Conservation (phyloP, 37 sponge, comb jelly and placozoan genomes). For the Spongilla lacustris region DNA sequence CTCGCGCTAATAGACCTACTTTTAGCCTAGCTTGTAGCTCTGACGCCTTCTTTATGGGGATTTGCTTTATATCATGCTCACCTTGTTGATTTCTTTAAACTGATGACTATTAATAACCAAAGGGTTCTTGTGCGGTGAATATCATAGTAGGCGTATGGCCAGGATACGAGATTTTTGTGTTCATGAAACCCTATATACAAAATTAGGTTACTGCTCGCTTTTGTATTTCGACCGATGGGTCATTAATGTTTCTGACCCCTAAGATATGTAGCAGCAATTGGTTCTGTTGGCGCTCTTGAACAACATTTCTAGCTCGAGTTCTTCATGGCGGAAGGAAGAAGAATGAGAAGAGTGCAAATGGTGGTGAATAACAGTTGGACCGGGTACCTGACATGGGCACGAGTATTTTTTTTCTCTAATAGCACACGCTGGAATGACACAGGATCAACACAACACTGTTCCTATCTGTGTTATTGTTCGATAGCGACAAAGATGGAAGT, state of each 20-base stretch:
- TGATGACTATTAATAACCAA: constrained; percentile 1
- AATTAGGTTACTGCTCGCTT: neutral
- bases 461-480: neutral
- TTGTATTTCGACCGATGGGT: neutral
- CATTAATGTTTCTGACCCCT: neutral
- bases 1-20: neutral
- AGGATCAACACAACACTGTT: neutral
- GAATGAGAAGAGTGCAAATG: neutral
- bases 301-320: neutral
- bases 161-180: neutral
- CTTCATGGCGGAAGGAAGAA: neutral
- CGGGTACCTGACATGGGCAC: neutral
- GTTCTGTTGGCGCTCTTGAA: constrained; percentile 1
- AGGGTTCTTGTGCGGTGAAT: neutral
- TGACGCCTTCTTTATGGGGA: neutral
- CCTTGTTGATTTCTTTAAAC: constrained; percentile 1
- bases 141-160: neutral
- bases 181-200: constrained; percentile 1
- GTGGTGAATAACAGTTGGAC: neutral
- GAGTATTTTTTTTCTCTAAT: neutral
- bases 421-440: neutral
- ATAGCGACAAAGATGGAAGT: neutral
- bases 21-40: neutral
- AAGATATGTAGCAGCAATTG: neutral
- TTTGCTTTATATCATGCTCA: neutral